Base-by-base conservation (phyloP, 2,113 vertebrate genomes). In the Hiodon tergisus region DNA sequence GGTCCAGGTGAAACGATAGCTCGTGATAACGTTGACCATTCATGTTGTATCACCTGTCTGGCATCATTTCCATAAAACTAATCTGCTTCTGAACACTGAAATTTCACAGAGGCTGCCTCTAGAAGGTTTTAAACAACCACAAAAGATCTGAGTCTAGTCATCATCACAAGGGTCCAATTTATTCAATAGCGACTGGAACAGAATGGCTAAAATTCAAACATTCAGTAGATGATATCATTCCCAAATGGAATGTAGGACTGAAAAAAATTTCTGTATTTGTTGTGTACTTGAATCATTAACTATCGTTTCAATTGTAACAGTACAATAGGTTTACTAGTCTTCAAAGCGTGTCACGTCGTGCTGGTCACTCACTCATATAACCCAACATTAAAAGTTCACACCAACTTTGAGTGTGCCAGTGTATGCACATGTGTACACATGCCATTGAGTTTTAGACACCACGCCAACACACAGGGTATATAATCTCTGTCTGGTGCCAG, bases 1-100 rank as follows among this genome's bases (percentile, higher is more conserved):
- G 16, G 50, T 71, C 54, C 55, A 58, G 13, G 17, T 59, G 69
- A 71, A 59, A 71, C 59, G 69, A 60, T 13, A 71, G 46, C 58
- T 6, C 31, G 31, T 31, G 31, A 31, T 31, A 31, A 31, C 31
- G 31, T 31, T 31, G 31, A 31, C 31, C 31, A 31, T 31, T 31
- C 31, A 31, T 31, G 31, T 31, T 31, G 31, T 31, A 31, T 31
- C 2, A 31, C 31, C 31, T 31, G 31, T 31, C 31, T 31, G 31
- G 31, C 31, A 31, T 31, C 31, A 31, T 31, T 31, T 31, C 31
- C 31, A 31, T 31, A 31, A 31, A 31, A 31, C 31, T 31, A 31
- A 31, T 31, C 31, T 31, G 31, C 31, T 31, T 31, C 31, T 31
- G 31, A 1, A 31, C 31, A 31, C 31, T 31, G 31, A 31, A 31